phyloP scores from a whole-genome alignment of 1,140 invertebrate species.

The Drosophila quadrilineata region DNA sequence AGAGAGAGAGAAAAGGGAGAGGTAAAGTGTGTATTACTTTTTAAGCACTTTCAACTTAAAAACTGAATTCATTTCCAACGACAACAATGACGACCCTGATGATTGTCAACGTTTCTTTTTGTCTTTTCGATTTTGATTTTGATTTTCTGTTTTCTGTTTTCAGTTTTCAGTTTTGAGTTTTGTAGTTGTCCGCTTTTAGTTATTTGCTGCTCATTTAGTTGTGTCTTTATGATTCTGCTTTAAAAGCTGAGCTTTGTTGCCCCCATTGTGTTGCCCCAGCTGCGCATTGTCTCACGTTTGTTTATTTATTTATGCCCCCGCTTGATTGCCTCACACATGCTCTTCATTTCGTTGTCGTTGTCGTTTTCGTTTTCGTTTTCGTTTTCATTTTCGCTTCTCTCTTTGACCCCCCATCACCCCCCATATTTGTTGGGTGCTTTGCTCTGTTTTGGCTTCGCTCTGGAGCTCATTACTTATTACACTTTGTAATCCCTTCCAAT shows the following conservation, averaged over 20 bases:
- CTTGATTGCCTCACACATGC: slow-evolving; percentile 58
- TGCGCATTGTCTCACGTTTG: slow-evolving; percentile 77
- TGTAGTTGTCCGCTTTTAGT: slow-evolving; percentile 16
- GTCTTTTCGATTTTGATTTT: not conserved
- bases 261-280: slow-evolving; percentile 44
- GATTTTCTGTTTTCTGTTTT: not conserved
- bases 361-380: not conserved
- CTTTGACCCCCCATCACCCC: too few species aligned
- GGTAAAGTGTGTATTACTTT: slow-evolving; percentile 26
- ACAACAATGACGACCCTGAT: slow-evolving; percentile 33
- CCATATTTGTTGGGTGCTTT: too few species aligned
- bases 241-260: slow-evolving; percentile 23
- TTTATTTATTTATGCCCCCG: slow-evolving; percentile 72
- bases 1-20: not conserved
- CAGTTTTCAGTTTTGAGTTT: not conserved
- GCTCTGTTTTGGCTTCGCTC: too few species aligned
- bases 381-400: not conserved
- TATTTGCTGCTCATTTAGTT: not conserved
- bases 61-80: slow-evolving; percentile 35
- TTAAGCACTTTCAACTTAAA: slow-evolving; percentile 49
- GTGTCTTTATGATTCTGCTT: slow-evolving; percentile 27
- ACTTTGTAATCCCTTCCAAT: slow-evolving; percentile 34
- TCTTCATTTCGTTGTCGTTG: slow-evolving; percentile 1
- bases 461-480: slow-evolving; percentile 11
- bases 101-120: slow-evolving; percentile 18